phyloP scores from a whole-genome alignment of 2,113 vertebrate species.

The Tamias sibiricus region DNA sequence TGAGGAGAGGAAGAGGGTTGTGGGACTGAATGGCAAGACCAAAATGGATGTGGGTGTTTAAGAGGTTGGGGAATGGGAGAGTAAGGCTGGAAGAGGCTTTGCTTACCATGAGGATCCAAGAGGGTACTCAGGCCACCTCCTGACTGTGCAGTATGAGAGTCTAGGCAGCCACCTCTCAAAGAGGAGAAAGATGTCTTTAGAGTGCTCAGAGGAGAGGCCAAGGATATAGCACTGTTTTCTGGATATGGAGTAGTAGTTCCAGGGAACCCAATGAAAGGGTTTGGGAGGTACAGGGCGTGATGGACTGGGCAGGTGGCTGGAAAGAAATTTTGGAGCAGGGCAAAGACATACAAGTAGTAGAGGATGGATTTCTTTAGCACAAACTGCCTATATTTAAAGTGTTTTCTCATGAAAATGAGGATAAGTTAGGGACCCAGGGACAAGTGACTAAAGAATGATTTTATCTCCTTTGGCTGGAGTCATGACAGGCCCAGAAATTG shows the following conservation, averaged over 20 bases:
- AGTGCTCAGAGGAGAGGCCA: not conserved
- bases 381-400: not conserved
- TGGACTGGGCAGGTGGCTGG: not conserved
- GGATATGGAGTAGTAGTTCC: not conserved
- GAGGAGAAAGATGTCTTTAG: not conserved
- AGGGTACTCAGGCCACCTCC: not conserved
- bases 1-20: not conserved
- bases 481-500: not conserved
- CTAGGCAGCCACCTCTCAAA: not conserved
- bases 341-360: not conserved
- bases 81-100: not conserved
- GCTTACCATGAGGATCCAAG: not conserved
- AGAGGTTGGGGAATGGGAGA: not conserved
- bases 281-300: not conserved
- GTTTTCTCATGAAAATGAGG: not conserved
- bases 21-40: not conserved
- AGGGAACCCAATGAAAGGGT: not conserved
- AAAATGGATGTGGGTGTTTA: not conserved
- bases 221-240: not conserved
- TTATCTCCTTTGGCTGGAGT: not conserved
- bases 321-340: not conserved
- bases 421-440: not conserved
- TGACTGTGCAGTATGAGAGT: not conserved
- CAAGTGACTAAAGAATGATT: too few relatives aligned
- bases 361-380: not conserved